phyloP scores from a whole-genome alignment of 1,140 invertebrate species.

The Episyrphus balteatus region DNA sequence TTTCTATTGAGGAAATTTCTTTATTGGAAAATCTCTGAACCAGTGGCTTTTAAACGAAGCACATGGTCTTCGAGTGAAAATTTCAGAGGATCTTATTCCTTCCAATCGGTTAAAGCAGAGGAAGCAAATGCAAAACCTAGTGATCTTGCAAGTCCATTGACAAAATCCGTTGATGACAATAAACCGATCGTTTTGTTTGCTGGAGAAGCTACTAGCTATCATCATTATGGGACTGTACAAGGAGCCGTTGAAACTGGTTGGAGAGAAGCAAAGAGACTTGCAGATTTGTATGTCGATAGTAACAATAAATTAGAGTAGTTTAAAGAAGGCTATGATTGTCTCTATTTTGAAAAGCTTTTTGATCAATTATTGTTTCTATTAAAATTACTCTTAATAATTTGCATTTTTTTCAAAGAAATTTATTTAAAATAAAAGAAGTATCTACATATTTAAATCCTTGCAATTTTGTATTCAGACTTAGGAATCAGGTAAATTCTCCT shows the following conservation, averaged over 20 bases:
- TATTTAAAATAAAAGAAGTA: too few species aligned
- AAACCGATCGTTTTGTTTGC: conserved; percentile 50
- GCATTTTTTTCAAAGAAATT: too few species aligned
- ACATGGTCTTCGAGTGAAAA: conserved; percentile 51
- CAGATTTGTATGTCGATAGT: too few species aligned
- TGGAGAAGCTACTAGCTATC: conserved; percentile 52
- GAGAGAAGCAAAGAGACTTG: conserved; percentile 49
- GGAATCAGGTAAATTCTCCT: too few species aligned
- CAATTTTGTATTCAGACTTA: too few species aligned
- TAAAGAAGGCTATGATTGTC: too few species aligned
- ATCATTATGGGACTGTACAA: conserved; percentile 60
- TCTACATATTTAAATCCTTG: too few species aligned
- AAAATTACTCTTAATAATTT: too few species aligned
- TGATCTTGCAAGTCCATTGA: conserved; percentile 31
- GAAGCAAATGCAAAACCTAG: conserved; percentile 32
- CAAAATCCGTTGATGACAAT: conserved; percentile 19
- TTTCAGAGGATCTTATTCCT: conserved; percentile 54
- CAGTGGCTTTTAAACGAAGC: conserved; percentile 12
- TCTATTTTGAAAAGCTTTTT: too few species aligned
- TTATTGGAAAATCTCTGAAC: background rate
- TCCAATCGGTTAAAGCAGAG: conserved; percentile 44
- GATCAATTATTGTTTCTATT: too few species aligned
- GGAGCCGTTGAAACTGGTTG: conserved; percentile 64
- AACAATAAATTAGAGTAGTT: too few species aligned
- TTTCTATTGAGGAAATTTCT: conserved; percentile 28